These are phyloP conservation scores for Drosophila sordidapex DNA, from an alignment of 2,888 invertebrate genomes.

Conservation along the genomic window DNA sequence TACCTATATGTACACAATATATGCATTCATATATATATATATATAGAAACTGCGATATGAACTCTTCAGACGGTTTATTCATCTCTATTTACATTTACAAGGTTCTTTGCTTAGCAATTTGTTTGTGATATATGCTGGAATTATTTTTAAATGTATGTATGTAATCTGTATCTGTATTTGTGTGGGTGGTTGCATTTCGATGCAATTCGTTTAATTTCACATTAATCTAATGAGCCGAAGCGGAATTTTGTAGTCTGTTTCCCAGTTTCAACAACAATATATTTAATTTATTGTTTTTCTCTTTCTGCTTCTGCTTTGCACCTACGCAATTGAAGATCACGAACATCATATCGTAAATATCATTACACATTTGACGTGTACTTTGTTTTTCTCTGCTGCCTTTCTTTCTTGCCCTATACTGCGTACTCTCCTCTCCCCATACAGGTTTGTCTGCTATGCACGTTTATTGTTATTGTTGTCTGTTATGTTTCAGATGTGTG, in stretches of 20 bases:
- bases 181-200: constrained; percentile 6
- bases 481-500: constrained; percentile 9
- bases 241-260: constrained; percentile 31
- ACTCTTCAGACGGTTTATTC: not conserved
- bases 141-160: constrained; percentile 30
- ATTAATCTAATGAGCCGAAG: constrained; percentile 22
- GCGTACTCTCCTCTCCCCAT: not conserved
- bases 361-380: constrained; percentile 40
- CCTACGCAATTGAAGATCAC: constrained; percentile 43
- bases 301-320: constrained; percentile 8
- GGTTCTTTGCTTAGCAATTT: not conserved
- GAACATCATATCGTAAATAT: constrained; percentile 16
- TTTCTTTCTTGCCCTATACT: constrained; percentile 4
- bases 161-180: not conserved
- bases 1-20: not conserved
- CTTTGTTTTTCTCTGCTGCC: constrained; percentile 19
- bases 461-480: constrained; percentile 5
- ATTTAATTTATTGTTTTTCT: constrained; percentile 11
- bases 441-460: constrained; percentile 6
- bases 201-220: constrained; percentile 4
- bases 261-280: constrained; percentile 23
- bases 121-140: constrained; percentile 16
- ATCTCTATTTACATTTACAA: not conserved
- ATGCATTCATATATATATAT: not conserved
- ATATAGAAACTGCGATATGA: not conserved